Base-by-base conservation (phyloP, 1,140 invertebrate species). In the Thaumatotibia leucotreta region DNA sequence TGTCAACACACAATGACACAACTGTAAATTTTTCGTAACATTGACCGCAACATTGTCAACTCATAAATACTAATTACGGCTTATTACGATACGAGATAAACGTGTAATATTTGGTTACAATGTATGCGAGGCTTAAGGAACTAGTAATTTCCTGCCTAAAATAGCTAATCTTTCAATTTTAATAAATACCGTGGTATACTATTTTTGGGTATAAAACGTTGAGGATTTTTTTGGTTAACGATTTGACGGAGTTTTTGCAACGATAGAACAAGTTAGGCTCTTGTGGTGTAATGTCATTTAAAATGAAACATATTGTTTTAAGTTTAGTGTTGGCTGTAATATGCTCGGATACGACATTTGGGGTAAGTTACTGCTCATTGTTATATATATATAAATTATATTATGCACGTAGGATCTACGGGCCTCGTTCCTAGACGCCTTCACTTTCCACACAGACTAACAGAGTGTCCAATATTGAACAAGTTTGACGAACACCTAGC, bases 321-420 rank as follows among this genome's bases (percentile, higher is more conserved):
- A 14, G 24, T 14, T 27, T 58, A 58, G 52, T 58, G 27, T 14
- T 58, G 27, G 4, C 14, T 27, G 3, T 27, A 14, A 6, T 54
- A 54, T 54, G 50, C 24, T 58, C 5, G 5, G 23, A 58, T 27
- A 27, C 52, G 24, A 14, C 52, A 4, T 58, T 27, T 17, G 52
- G 52, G 52, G 52, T 58, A 58, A 58, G 52, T 58, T n/a, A 45
- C 9, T 20, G n/a, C n/a, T n/a, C n/a, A n/a, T n/a, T n/a, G n/a
- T n/a, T n/a, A n/a, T n/a, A n/a, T n/a, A n/a, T n/a, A n/a, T n/a
- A n/a, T n/a, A n/a, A n/a, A n/a, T n/a, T n/a, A n/a, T n/a, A n/a
- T n/a, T n/a, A n/a, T n/a, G n/a, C n/a, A n/a, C n/a, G n/a, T n/a
- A n/a, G n/a, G n/a, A n/a, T n/a, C n/a, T n/a, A n/a, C n/a, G n/a